Evolutionary conservation across 2,888 invertebrate species (phyloP).

Genomic region (Drosophila yooni): DNA sequence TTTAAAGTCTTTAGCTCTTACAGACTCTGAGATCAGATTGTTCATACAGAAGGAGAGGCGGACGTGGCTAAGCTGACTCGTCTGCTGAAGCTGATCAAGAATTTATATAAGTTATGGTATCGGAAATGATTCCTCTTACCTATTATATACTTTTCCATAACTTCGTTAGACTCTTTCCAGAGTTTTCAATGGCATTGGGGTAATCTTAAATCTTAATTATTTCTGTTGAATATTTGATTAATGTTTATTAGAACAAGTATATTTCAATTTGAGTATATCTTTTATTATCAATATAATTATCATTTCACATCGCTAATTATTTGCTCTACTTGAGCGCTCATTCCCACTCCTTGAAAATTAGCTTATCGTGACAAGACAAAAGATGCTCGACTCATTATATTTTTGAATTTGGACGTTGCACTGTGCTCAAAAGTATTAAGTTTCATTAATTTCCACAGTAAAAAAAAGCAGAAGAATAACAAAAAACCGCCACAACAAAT

Average conservation of each 20-base stretch:
- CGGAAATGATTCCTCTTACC: background rate
- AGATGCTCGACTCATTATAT: conserved; percentile 11
- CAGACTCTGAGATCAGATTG: background rate
- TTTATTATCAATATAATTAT: background rate
- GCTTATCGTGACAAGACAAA: conserved; percentile 45
- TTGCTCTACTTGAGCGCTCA: background rate
- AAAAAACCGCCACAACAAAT: conserved; percentile 8
- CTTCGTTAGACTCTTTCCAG: background rate
- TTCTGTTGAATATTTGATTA: background rate
- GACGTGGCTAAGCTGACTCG: background rate
- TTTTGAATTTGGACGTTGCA: conserved; percentile 16
- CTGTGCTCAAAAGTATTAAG: conserved; percentile 80
- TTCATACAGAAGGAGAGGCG: rapidly evolving
- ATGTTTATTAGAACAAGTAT: background rate
- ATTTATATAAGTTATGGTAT: background rate
- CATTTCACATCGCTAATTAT: conserved; percentile 9
- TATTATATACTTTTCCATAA: background rate
- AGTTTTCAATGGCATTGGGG: background rate
- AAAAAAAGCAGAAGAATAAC: conserved; percentile 25
- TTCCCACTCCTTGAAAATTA: conserved; percentile 21
- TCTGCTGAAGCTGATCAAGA: background rate
- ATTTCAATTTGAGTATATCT: background rate
- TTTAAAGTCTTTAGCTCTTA: background rate
- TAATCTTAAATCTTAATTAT: background rate
- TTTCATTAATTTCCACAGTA: conserved; percentile 82